phyloP scores from a whole-genome alignment of 2,888 invertebrate genomes.

The Entomobrya multifasciata region DNA sequence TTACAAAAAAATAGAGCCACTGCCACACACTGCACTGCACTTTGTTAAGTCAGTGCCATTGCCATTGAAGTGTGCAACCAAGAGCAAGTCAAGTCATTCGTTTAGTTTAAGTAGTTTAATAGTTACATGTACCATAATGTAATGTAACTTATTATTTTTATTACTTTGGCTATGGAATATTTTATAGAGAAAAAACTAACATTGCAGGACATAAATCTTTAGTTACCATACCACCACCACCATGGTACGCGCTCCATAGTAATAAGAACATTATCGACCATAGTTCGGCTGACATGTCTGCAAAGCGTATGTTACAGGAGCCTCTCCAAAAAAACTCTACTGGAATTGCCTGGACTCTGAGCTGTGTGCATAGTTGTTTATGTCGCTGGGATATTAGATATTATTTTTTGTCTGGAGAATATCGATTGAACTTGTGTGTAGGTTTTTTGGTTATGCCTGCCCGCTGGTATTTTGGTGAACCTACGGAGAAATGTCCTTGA shows the following conservation, averaged over 20 bases:
- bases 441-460: too few relatives aligned
- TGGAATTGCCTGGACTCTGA: background rate
- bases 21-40: too few relatives aligned
- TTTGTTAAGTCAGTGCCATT: too few relatives aligned
- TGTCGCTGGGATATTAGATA: background rate
- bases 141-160: too few relatives aligned
- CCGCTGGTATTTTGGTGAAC: too few relatives aligned
- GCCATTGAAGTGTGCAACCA: too few relatives aligned
- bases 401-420: slow-evolving; percentile 41
- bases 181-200: background rate
- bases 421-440: slow-evolving; percentile 28
- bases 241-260: background rate
- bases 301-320: slow-evolving; percentile 53
- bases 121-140: too few relatives aligned
- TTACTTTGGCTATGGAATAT: slow-evolving; percentile 13
- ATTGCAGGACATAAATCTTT: slow-evolving; percentile 50
- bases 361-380: background rate
- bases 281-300: background rate
- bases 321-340: slow-evolving; percentile 3
- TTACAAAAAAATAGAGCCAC: too few relatives aligned
- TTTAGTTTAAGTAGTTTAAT: too few relatives aligned
- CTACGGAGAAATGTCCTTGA: slow-evolving; percentile 57
- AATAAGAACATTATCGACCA: slow-evolving; percentile 3
- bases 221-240: background rate
- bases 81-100: too few relatives aligned